A percentile compares a stretch with the other conserved stretches of the same genome.
Evolutionary conservation across 1,140 invertebrate species (phyloP).

Genomic region (Leucophenga varia): DNA sequence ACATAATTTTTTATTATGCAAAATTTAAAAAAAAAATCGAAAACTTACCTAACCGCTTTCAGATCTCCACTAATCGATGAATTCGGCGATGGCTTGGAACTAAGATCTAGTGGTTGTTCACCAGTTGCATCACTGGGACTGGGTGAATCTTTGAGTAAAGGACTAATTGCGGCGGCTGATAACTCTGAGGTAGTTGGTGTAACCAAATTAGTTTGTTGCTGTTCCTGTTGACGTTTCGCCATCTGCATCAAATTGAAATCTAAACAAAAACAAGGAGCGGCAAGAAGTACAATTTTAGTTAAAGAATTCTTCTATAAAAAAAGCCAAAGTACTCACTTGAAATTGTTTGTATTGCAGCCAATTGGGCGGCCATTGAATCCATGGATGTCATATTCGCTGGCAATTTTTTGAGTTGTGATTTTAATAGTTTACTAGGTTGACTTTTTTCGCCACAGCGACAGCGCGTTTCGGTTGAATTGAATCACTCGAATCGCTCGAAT

Average conservation of each 20-base stretch:
- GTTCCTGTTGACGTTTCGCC: conserved; percentile 32
- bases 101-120: conserved; percentile 78
- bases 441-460: too few relatives aligned
- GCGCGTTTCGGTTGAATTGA: too few relatives aligned
- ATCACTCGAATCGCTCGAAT: conserved; percentile 44
- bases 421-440: conserved; percentile 41
- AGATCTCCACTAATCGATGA: conserved; percentile 52
- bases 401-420: conserved; percentile 24
- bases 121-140: conserved; percentile 61
- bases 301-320: too few relatives aligned
- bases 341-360: conserved; percentile 26
- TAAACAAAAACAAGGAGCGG: conserved; percentile 29
- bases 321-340: neutral
- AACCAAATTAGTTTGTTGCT: conserved; percentile 35
- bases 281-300: too few relatives aligned
- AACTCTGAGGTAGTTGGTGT: conserved; percentile 55
- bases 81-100: conserved; percentile 64
- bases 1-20: neutral
- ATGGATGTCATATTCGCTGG: conserved; percentile 53
- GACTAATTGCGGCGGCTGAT: conserved; percentile 45
- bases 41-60: conserved; percentile 45
- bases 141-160: conserved; percentile 59
- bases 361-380: conserved; percentile 54
- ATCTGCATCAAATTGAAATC: conserved; percentile 43
- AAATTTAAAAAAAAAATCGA: neutral